These are phyloP conservation scores for Eublepharis macularius DNA, from an alignment of 2,113 vertebrate species.

Conservation along the genomic window DNA sequence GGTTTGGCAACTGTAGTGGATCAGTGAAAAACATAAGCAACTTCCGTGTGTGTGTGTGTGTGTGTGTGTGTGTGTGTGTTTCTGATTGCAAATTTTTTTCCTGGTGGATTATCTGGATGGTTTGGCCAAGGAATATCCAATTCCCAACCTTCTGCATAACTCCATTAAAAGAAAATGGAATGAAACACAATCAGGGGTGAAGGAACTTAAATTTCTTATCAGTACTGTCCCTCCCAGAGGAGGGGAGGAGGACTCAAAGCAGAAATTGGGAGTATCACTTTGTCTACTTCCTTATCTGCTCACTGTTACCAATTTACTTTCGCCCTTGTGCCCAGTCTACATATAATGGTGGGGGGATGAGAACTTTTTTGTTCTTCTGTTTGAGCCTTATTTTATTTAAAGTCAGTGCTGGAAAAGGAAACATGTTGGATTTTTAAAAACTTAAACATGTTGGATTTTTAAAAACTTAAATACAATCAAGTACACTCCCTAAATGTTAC, in stretches of 20 bases:
- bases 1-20: conserved; percentile 33
- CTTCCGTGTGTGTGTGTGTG: too few species aligned
- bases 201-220: too few species aligned
- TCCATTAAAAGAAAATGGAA: background rate
- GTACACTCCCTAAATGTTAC: background rate
- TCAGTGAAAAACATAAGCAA: background rate
- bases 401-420: background rate
- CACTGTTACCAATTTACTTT: too few species aligned
- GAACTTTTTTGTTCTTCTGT: background rate
- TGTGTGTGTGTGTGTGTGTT: too few species aligned
- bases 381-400: background rate
- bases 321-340: background rate
- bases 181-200: background rate
- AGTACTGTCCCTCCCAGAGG: too few species aligned
- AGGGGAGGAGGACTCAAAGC: too few species aligned
- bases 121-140: background rate
- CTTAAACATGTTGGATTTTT: background rate
- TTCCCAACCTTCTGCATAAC: background rate
- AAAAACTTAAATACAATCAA: background rate
- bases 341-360: background rate
- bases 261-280: too few species aligned
- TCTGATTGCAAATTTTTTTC: conserved; percentile 18
- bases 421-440: background rate
- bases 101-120: background rate
- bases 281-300: too few species aligned